Evolutionary conservation across 2,888 invertebrate genomes (phyloP).

Genomic region (Rotaria macrura): DNA sequence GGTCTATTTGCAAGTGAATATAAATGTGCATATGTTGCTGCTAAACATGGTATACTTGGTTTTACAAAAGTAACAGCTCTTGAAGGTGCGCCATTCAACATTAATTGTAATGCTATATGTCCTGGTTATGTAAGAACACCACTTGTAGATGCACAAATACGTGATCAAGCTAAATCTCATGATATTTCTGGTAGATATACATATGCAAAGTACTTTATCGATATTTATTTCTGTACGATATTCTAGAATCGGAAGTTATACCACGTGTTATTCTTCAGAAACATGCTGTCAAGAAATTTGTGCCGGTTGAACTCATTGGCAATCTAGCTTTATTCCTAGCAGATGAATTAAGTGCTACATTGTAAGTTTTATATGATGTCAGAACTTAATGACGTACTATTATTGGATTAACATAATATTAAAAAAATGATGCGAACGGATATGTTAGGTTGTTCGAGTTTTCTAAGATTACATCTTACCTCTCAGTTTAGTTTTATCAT

Average conservation of each 20-base stretch:
- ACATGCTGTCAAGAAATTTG: neutral
- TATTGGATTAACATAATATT: no score
- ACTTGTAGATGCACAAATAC: constrained; percentile 22
- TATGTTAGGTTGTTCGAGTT: no score
- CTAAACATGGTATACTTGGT: constrained; percentile 44
- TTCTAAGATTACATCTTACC: no score
- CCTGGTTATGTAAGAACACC: constrained; percentile 43
- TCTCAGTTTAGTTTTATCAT: no score
- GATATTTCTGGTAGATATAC: neutral
- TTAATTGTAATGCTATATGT: constrained; percentile 44
- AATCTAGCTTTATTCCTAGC: neutral
- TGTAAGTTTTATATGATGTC: neutral
- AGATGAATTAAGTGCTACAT: neutral
- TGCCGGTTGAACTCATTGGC: neutral
- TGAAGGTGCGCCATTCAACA: constrained; percentile 38
- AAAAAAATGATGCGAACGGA: no score
- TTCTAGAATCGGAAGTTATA: neutral
- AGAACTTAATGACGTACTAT: no score
- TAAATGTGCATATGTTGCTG: constrained; percentile 41
- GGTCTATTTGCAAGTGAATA: constrained; percentile 40
- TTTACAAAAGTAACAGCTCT: constrained; percentile 43
- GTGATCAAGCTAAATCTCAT: constrained; percentile 19
- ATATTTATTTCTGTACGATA: no score
- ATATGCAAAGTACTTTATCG: no score
- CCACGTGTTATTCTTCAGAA: neutral